Conservation (phyloP, 2,797 vertebrate genomes). For the Helicolenus hilgendorfi region DNA sequence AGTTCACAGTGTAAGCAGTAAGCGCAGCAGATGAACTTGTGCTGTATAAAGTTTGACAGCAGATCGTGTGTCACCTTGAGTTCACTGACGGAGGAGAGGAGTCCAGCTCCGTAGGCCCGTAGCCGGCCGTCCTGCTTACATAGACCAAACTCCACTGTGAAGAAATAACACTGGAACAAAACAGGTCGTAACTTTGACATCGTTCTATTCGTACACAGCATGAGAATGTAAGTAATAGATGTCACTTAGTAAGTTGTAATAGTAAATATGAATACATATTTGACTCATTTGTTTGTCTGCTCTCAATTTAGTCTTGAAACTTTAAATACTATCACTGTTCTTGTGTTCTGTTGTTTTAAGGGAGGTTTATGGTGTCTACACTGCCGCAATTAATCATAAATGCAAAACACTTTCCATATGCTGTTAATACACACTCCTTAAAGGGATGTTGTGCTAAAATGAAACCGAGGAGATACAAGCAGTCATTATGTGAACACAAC, state of each 20-base stretch:
- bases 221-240: neutral
- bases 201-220: neutral
- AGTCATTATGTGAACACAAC: neutral
- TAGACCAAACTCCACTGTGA: constrained; percentile 97
- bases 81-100: constrained; percentile 96
- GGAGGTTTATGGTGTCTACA: neutral
- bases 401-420: neutral
- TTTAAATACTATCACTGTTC: neutral
- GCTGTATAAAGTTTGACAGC: neutral
- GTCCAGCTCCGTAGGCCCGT: constrained; percentile 94
- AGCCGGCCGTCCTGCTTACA: constrained; percentile 95
- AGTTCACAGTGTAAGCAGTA: neutral
- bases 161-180: constrained; percentile 95
- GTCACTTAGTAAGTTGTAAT: neutral
- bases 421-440: neutral
- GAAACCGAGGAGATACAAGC: neutral
- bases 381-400: neutral
- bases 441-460: neutral
- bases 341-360: neutral
- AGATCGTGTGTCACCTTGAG: constrained; percentile 82
- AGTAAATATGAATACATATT: neutral
- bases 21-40: neutral
- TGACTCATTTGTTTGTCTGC: neutral
- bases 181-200: neutral
- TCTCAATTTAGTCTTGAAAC: neutral